Conservation (phyloP, 23 tunicate species). For the Diplosoma virens region DNA sequence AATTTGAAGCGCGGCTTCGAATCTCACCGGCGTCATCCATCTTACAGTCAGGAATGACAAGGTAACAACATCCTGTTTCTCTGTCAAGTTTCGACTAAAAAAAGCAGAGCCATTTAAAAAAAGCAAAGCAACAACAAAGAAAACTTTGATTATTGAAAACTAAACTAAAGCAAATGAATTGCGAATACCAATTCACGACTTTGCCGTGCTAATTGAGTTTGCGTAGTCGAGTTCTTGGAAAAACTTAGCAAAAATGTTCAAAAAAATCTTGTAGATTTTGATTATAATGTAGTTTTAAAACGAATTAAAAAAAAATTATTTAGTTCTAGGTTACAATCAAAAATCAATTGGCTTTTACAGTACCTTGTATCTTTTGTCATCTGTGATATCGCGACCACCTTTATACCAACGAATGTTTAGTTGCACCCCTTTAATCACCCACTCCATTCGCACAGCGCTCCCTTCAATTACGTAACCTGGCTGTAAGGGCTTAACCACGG, state of each 20-base stretch:
- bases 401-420: constrained; percentile 68
- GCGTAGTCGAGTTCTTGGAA: too few species aligned
- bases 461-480: constrained; percentile 91
- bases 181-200: too few species aligned
- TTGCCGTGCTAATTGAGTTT: too few species aligned
- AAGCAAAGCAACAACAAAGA: not conserved
- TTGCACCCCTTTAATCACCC: constrained; percentile 68
- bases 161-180: too few species aligned
- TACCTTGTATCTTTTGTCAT: constrained; percentile 61
- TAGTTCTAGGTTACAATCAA: too few species aligned
- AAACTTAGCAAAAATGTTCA: too few species aligned
- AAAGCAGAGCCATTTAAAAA: too few species aligned
- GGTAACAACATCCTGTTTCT: constrained; percentile 69
- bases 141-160: too few species aligned
- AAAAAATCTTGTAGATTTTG: too few species aligned
- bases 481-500: constrained; percentile 77
- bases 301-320: too few species aligned
- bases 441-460: constrained; percentile 74
- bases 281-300: too few species aligned
- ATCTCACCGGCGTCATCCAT: constrained; percentile 77
- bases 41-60: constrained; percentile 49
- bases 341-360: not conserved
- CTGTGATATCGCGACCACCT: constrained; percentile 60
- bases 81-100: constrained; percentile 62
- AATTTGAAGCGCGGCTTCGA: constrained; percentile 78